Base-by-base conservation (phyloP, 2,113 vertebrate genomes). In the Ceratotherium simum region DNA sequence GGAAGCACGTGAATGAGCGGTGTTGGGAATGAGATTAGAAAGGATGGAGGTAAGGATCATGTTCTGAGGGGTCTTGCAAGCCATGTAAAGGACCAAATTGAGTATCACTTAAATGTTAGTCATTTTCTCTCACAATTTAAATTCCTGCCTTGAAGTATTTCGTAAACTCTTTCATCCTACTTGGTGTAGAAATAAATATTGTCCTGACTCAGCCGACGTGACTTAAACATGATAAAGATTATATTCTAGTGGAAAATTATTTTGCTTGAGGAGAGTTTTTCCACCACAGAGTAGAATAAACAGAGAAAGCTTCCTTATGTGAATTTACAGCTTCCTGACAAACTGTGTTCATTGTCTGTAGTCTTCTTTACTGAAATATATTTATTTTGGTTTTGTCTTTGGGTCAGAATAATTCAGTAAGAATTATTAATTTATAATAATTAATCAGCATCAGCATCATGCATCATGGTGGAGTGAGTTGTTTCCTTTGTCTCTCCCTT, bases 331-430 rank as follows among this genome's bases (percentile, higher is more conserved):
- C 73, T 85, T 96, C 51, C 29, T 92, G 79, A 95, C 12, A 73
- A 85, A 39, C 18, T 56, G 39, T n/a, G 7, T 73, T 70, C 56
- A 60, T 89, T 94, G 13, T 42, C 18, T 92, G 14, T 75, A 31
- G 62, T 73, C 87, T 56, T 91, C 18, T 81, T 85, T 80, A 12
- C 48, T 69, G 73, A 95, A 81, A 88, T 75, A 39, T 13, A 89
- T 92, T 95, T 73, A 67, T 78, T 91, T 83, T 64, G 82, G 39
- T 86, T 81, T 91, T 86, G 27, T 86, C 72, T 82, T 96, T 93
- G 60, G 21, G 16, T 96, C 21, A 56, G 33, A 95, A 54, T 92
- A 72, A 86, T 91, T 64, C 10, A 65, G 36, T 73, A 92, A 65
- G 48, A 73, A 54, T 85, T 75, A 39, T 76, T 75, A 70, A 29